Conservation (phyloP, 2,888 invertebrate genomes). For the Glaucopsyche alexis region DNA sequence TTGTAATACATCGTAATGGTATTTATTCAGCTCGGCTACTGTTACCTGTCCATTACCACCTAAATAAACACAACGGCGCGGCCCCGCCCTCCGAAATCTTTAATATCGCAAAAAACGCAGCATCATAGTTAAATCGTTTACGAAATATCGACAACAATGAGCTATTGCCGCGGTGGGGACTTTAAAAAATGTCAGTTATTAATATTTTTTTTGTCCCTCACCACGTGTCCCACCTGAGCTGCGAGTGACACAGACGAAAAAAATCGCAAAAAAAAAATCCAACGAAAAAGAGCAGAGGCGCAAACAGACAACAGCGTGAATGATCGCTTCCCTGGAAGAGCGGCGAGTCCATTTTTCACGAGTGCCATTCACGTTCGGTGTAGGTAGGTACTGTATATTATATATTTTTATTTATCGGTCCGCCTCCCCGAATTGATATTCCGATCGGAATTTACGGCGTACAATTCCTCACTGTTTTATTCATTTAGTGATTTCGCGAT, state of each 20-base stretch:
- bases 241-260: constrained; percentile 73
- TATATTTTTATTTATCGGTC: constrained; percentile 73
- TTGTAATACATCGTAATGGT: constrained; percentile 27
- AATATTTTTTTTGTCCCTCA: constrained; percentile 75
- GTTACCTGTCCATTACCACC: constrained; percentile 73
- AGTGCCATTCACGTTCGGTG: constrained; percentile 76
- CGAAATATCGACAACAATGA: constrained; percentile 79
- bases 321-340: constrained; percentile 80
- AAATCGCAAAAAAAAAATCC: constrained; percentile 70
- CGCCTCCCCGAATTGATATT: constrained; percentile 74
- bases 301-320: constrained; percentile 80
- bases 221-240: constrained; percentile 80
- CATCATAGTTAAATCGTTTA: constrained; percentile 78
- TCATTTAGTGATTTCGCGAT: constrained; percentile 77
- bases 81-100: constrained; percentile 49
- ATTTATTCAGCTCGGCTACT: constrained; percentile 46
- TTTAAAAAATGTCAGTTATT: constrained; percentile 79
- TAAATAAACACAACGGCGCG: constrained; percentile 71
- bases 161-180: constrained; percentile 60
- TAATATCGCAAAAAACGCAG: constrained; percentile 66
- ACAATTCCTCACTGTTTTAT: constrained; percentile 76
- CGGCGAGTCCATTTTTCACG: constrained; percentile 80
- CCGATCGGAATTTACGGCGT: constrained; percentile 71
- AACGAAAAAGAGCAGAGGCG: constrained; percentile 76
- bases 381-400: constrained; percentile 63